A percentile compares a stretch with the other conserved stretches of the same genome.
These are phyloP conservation scores for Automeris io DNA, from an alignment of 2,888 invertebrate species.

Conservation along the genomic window DNA sequence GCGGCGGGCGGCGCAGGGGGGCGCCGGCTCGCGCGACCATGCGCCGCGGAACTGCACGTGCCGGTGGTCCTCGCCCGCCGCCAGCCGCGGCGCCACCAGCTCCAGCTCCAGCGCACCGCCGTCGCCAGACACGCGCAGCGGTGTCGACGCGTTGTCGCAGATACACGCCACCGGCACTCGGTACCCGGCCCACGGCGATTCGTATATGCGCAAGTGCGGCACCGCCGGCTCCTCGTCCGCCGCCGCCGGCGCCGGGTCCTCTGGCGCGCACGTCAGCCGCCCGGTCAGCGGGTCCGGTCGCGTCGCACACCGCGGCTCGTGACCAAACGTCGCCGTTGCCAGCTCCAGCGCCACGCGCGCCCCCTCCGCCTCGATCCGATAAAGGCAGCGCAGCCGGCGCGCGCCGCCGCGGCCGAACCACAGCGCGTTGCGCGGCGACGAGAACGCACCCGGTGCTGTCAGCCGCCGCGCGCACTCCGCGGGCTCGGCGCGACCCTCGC, in stretches of 20 bases:
- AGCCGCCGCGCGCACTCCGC: constrained; percentile 50
- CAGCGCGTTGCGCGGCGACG: constrained; percentile 87
- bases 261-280: constrained; percentile 62
- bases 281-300: constrained; percentile 85
- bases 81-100: constrained; percentile 84
- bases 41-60: constrained; percentile 87
- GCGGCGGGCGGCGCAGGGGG: constrained; percentile 33
- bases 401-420: constrained; percentile 91
- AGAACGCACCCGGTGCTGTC: constrained; percentile 76
- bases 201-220: constrained; percentile 78
- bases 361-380: constrained; percentile 83
- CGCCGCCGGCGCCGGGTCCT: constrained; percentile 24
- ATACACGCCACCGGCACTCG: constrained; percentile 84
- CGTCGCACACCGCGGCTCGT: constrained; percentile 78
- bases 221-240: constrained; percentile 29
- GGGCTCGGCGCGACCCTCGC: constrained; percentile 42
- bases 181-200: constrained; percentile 84
- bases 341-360: constrained; percentile 82
- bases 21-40: constrained; percentile 41
- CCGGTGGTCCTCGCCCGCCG: constrained; percentile 88
- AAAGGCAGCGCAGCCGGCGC: constrained; percentile 84
- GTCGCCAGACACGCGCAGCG: constrained; percentile 36
- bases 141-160: constrained; percentile 82
- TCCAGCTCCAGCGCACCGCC: constrained; percentile 82
- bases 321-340: constrained; percentile 84